Conservation (phyloP, 2,888 invertebrate species). For the Disparrhopalites patrizii region DNA sequence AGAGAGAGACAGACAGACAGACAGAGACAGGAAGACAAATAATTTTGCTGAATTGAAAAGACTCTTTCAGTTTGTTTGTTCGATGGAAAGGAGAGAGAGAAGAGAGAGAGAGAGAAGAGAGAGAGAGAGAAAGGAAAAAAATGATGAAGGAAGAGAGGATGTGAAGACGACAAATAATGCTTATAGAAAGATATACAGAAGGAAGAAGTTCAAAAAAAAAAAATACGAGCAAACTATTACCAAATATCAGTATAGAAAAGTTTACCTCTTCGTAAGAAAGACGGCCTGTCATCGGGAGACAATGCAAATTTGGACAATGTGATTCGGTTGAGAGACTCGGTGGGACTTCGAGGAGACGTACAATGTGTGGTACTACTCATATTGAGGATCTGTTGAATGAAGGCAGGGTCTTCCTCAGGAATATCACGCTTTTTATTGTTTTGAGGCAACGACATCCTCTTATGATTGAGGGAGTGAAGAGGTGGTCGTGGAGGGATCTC, state of each 20-base stretch:
- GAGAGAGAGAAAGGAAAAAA: not conserved
- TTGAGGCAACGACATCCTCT: conserved; percentile 14
- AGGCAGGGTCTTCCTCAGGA: conserved; percentile 47
- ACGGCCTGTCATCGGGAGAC: conserved; percentile 47
- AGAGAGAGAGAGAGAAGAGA: not conserved
- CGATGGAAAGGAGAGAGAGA: too few species aligned
- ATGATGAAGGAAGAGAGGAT: not conserved
- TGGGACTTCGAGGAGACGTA: conserved; percentile 21
- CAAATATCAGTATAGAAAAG: conserved; percentile 47
- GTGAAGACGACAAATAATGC: too few species aligned
- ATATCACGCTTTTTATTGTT: conserved; percentile 45
- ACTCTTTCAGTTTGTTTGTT: too few species aligned
- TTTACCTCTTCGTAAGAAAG: conserved; percentile 49
- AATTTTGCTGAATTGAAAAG: too few species aligned
- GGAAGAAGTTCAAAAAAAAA: conserved; percentile 1
- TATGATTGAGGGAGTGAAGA: conserved; percentile 13
- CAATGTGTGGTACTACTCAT: conserved; percentile 36
- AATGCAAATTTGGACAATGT: conserved; percentile 47
- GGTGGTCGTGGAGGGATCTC: conserved; percentile 30
- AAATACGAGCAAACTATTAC: too few species aligned
- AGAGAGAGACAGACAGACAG: too few species aligned
- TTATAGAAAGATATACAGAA: not conserved
- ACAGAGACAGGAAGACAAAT: too few species aligned
- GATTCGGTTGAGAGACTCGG: conserved; percentile 33
- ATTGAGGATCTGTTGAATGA: conserved; percentile 46